Conservation (phyloP, 1,140 invertebrate genomes). For the Zaprionus gabonicus region DNA sequence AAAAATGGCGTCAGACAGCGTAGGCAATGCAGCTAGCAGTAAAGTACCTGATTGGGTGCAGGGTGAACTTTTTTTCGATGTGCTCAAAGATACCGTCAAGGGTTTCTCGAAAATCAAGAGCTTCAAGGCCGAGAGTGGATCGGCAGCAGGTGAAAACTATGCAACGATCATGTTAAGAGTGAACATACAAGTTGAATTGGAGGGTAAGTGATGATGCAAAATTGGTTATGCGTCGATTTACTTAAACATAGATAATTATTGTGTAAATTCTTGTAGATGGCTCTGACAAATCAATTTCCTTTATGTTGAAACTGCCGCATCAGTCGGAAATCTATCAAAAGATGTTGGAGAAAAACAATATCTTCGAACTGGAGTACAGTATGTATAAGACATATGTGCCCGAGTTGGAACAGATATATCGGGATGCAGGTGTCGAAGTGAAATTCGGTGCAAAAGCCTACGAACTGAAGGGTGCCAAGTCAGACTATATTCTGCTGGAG, state of each 20-base stretch:
- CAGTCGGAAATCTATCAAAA: slow-evolving; percentile 36
- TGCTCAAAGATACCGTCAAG: slow-evolving; percentile 53
- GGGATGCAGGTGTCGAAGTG: slow-evolving; percentile 61
- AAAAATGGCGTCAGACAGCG: slow-evolving; percentile 30
- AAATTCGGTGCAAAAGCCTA: slow-evolving; percentile 61
- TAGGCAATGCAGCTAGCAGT: not conserved
- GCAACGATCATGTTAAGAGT: slow-evolving; percentile 57
- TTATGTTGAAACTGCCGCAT: slow-evolving; percentile 66
- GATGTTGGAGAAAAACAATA: slow-evolving; percentile 54
- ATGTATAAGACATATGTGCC: slow-evolving; percentile 63
- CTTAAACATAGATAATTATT: too few species aligned
- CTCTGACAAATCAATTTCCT: slow-evolving; percentile 44
- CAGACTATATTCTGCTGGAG: slow-evolving; percentile 85
- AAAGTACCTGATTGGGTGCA: slow-evolving; percentile 61
- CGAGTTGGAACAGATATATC: slow-evolving; percentile 75
- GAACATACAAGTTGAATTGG: slow-evolving; percentile 57
- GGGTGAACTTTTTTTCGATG: slow-evolving; percentile 53
- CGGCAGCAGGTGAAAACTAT: slow-evolving; percentile 69
- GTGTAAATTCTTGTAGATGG: slow-evolving; percentile 37
- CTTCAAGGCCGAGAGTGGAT: slow-evolving; percentile 50
- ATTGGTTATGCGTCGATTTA: not conserved
- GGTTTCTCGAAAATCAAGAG: slow-evolving; percentile 57
- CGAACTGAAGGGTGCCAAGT: slow-evolving; percentile 42
- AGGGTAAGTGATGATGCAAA: slow-evolving; percentile 38
- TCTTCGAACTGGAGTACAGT: slow-evolving; percentile 56